Base-by-base conservation (phyloP, 1,140 invertebrate species). In the Aphaenogaster floridana region DNA sequence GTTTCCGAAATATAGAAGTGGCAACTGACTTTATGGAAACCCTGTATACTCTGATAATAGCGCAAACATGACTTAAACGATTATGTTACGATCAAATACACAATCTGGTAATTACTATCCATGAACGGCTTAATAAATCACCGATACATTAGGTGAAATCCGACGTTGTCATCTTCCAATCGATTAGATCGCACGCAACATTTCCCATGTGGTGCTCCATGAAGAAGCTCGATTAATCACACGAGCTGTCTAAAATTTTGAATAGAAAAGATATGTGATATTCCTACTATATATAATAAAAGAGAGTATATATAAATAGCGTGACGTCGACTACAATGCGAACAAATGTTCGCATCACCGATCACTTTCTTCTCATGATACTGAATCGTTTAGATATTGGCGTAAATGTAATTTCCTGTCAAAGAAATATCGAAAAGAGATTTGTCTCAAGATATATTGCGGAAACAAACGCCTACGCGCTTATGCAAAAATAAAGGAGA, bases 361-460 rank as follows among this genome's bases (percentile, higher is more conserved):
- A 81, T 52, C 48, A 39, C 48, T 39, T 87, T 84, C 76, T 71
- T 80, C 39, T 69, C 28, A 50, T 76, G 52, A 42, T 7, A 50
- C 11, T 69, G 69, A 90, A 52, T 81, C 86, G 59, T 59, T 83
- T 54, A 83, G 89, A 92, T 92, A 85, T 71, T 54, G 36, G 61
- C 61, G 59, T 88, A 92, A 93, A 92, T 91, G 92, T 93, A 92
- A 94, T 94, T 92, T 92, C 87, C 89, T 81, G 74, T 86, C 48
- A 15, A 88, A 87, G 76, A 71, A 86, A 81, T 93, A 94, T 94
- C 86, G 92, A 92, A 93, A 94, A 94, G 84, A 92, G 93, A 94
- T 94, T 93, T 94, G 84, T 87, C 88, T 42, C 15, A 15, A 52
- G 45, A 28, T 50, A 3, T 50, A 50, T 50, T 7, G 5, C 28